Evolutionary conservation across 2,113 vertebrate species (phyloP).

Genomic region (Ancistrus triradiatus): DNA sequence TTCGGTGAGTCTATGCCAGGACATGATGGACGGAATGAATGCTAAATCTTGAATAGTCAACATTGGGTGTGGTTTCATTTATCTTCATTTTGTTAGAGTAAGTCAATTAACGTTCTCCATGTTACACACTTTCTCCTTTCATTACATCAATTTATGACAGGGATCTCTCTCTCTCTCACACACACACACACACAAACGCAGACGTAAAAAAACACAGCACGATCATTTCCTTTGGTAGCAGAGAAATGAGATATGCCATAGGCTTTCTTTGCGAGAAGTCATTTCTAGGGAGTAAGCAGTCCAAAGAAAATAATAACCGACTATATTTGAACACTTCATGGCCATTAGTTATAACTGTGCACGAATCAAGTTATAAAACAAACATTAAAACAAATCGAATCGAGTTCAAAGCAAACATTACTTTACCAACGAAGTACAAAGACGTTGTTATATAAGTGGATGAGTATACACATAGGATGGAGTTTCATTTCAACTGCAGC

Average conservation of each 20-base stretch:
- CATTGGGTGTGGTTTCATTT: slow-evolving; percentile 89
- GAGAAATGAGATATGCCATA: background rate
- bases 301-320: background rate
- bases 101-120: slow-evolving; percentile 99
- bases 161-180: slow-evolving; percentile 40
- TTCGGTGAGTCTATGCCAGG: slow-evolving; percentile 45
- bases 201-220: background rate
- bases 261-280: background rate
- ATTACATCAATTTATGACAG: slow-evolving; percentile 96
- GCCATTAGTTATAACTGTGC: background rate
- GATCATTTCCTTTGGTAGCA: slow-evolving; percentile 18
- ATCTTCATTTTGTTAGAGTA: slow-evolving; percentile 98
- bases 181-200: background rate
- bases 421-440: no score
- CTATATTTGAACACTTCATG: background rate
- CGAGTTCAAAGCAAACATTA: no score
- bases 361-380: no score
- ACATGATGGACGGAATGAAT: slow-evolving; percentile 46
- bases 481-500: no score
- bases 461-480: no score
- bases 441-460: no score
- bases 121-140: slow-evolving; percentile 97
- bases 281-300: no score
- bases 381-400: no score
- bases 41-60: slow-evolving; percentile 88